Evolutionary conservation across 2,113 vertebrate genomes (phyloP).

Genomic region (Corythaixoides concolor): DNA sequence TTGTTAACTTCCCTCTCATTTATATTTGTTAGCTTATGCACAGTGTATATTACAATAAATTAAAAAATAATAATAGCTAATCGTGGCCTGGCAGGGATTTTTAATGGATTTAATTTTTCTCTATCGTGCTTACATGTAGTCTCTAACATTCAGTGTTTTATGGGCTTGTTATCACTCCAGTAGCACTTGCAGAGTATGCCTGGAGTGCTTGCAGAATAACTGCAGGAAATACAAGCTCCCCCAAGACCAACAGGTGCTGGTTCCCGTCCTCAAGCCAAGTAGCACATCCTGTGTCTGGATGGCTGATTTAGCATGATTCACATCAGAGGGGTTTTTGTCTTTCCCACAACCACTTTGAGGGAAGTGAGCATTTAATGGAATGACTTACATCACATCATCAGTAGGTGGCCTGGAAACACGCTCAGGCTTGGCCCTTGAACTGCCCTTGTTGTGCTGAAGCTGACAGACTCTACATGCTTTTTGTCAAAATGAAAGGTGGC

Average conservation of each 20-base stretch:
- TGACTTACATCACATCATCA: neutral
- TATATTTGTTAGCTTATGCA: neutral
- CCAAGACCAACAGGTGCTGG: neutral
- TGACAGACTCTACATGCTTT: neutral
- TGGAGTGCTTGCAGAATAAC: neutral
- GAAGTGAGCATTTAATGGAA: neutral
- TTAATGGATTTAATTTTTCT: constrained; percentile 50
- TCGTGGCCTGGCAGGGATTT: neutral
- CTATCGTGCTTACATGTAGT: neutral
- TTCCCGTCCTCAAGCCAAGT: neutral
- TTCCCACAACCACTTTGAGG: neutral
- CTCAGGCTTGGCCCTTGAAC: constrained; percentile 2
- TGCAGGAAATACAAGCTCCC: neutral
- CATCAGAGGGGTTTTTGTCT: neutral
- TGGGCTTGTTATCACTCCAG: neutral
- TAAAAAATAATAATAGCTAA: constrained; percentile 56
- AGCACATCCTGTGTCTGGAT: neutral
- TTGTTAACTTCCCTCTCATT: neutral
- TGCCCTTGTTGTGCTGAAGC: constrained; percentile 16
- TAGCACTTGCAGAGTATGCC: neutral
- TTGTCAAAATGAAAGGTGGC: constrained; percentile 44
- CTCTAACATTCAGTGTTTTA: constrained; percentile 4
- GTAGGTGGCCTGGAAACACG: neutral
- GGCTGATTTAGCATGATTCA: neutral
- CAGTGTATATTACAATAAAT: constrained; percentile 27